These are phyloP conservation scores for Glaucopsyche alexis DNA, from an alignment of 2,888 invertebrate species.

Conservation along the genomic window DNA sequence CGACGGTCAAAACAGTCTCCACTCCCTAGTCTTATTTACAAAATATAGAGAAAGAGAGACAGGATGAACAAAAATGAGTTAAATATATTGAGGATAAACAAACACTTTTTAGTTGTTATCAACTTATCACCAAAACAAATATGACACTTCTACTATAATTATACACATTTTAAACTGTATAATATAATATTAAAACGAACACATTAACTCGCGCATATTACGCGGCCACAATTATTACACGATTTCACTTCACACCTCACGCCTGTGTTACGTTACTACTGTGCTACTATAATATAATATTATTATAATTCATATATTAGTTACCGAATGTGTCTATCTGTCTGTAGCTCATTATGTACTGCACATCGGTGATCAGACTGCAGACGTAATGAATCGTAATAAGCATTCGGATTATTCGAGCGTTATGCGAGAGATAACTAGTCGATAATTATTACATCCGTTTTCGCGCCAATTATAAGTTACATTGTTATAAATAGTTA, in stretches of 20 bases:
- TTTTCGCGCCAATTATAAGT: neutral
- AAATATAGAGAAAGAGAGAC: too few relatives aligned
- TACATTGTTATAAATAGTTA: neutral
- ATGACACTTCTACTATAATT: too few relatives aligned
- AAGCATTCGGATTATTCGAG: slow-evolving; percentile 40
- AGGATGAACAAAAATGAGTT: too few relatives aligned
- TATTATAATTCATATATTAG: neutral
- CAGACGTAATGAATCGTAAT: slow-evolving; percentile 46
- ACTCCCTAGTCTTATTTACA: too few relatives aligned
- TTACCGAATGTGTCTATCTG: slow-evolving; percentile 26
- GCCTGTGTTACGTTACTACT: neutral
- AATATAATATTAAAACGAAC: neutral
- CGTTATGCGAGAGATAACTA: slow-evolving; percentile 35
- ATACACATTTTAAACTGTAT: neutral
- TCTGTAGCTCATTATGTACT: slow-evolving; percentile 34
- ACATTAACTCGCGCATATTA: neutral
- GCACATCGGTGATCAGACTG: slow-evolving; percentile 33
- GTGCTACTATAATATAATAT: neutral
- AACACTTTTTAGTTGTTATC: too few relatives aligned
- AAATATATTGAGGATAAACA: too few relatives aligned
- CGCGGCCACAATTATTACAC: neutral
- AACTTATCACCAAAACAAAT: too few relatives aligned
- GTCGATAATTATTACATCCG: neutral
- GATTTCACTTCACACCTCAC: slow-evolving; percentile 16
- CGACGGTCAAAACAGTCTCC: too few relatives aligned